Base-by-base conservation (phyloP, 2,888 invertebrate species). In the Caenorhabditis zanzibari region DNA sequence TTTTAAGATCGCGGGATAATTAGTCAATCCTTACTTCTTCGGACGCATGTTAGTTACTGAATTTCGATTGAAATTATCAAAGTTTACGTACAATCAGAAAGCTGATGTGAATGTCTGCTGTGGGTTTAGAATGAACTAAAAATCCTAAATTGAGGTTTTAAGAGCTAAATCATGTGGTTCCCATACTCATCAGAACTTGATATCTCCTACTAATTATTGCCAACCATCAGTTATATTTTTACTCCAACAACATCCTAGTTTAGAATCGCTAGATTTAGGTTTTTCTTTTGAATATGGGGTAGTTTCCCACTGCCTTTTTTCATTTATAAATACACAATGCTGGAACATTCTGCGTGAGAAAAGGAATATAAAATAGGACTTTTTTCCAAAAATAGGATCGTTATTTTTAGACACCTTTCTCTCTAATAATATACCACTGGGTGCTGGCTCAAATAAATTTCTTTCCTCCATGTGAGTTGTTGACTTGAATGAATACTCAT, bases 351-450 rank as follows among this genome's bases (percentile, higher is more conserved):
- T 54, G 3, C 26, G 12, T 54, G 54, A 14, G 54, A 54, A 54
- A 54, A 7, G 12, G 14, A 54, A 22, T 24, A 54, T 12, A 26
- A 54, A 24, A 5, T 14, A 26, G 54, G 49, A 19, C 14, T 5
- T 5, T 19, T 19, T 14, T 26, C 54, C 54, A 26, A 26, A 54
- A 54, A 54, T 54, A 54, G 54, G 14, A 14, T 4, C 19, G 7
- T 26, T 54, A 58, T 58, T 58, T 58, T 58, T 58, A 58, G 58
- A 58, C 58, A 58, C 58, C 58, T 58, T 19, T n/a, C 32, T 16
- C 4, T n/a, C 32, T 1, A 28, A 32, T 32, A n/a, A 32, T 32
- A 58, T 28, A 32, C 28, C 16, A 32, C 26, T 22, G 24, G 54
- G 54, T 24, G 54, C 7, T 54, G 54, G 22, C 14, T 49, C 24